These are phyloP conservation scores for Ooceraea biroi DNA, from an alignment of 1,140 invertebrate species.

Conservation along the genomic window DNA sequence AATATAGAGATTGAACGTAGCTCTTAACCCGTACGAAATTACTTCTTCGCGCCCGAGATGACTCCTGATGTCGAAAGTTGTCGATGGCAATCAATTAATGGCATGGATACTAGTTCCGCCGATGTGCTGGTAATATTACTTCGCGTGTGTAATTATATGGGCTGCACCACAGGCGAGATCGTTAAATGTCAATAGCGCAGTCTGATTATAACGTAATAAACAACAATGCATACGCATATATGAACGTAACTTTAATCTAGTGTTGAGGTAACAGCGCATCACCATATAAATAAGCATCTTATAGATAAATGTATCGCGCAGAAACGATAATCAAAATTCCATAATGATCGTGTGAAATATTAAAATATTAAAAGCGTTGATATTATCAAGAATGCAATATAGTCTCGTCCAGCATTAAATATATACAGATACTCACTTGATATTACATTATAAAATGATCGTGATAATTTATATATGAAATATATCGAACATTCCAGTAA, in stretches of 20 bases:
- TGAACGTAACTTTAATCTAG: background rate
- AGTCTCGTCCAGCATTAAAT: slow-evolving; percentile 18
- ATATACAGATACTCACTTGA: background rate
- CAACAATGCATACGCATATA: background rate
- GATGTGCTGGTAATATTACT: slow-evolving; percentile 7
- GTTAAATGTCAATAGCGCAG: slow-evolving; percentile 29
- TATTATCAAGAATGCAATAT: slow-evolving; percentile 5
- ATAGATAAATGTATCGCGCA: slow-evolving; percentile 9
- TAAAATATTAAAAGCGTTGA: slow-evolving; percentile 2
- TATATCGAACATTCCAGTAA: background rate
- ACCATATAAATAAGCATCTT: slow-evolving; percentile 30
- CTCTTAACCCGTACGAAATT: background rate
- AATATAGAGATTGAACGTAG: background rate
- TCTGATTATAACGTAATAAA: slow-evolving; percentile 24
- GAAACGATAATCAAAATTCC: slow-evolving; percentile 1
- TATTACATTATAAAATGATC: background rate
- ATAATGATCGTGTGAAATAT: slow-evolving; percentile 7
- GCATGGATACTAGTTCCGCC: slow-evolving; percentile 3
- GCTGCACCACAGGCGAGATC: background rate
- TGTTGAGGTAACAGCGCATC: background rate
- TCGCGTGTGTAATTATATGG: slow-evolving; percentile 18
- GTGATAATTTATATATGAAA: slow-evolving; percentile 24
- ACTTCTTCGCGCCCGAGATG: background rate
- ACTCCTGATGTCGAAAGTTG: background rate
- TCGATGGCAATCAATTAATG: slow-evolving; percentile 32